Percentiles rank a stretch among this genome's conserved stretches.
These are phyloP conservation scores for Machaerirhynchus nigripectus DNA, from an alignment of 2,113 vertebrate genomes.

Conservation along the genomic window DNA sequence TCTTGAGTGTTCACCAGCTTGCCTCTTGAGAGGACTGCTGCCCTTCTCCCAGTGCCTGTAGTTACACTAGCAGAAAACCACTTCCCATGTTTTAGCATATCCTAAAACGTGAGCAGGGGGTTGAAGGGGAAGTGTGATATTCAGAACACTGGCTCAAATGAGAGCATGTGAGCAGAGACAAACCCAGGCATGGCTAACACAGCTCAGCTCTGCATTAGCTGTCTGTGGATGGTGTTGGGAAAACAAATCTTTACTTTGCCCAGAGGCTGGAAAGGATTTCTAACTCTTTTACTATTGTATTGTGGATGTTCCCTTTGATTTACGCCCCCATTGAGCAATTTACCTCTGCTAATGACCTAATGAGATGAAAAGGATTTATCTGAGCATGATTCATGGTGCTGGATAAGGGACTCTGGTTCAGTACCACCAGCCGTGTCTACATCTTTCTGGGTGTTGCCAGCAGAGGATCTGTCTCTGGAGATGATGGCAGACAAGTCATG, in stretches of 20 bases:
- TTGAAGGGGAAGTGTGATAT: not conserved
- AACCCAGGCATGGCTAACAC: not conserved
- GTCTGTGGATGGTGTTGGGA: not conserved
- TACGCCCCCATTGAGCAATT: not conserved
- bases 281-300: not conserved
- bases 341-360: not conserved
- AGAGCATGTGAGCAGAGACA: not conserved
- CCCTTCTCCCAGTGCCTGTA: not conserved
- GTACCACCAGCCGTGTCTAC: not conserved
- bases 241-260: not conserved
- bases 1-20: fast-evolving
- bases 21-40: not conserved
- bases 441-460: not conserved
- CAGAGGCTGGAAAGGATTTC: not conserved
- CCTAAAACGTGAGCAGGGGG: not conserved
- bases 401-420: not conserved
- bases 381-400: not conserved
- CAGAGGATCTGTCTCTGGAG: not conserved
- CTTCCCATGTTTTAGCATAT: fast-evolving
- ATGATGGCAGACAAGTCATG: fast-evolving
- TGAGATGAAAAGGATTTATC: not conserved
- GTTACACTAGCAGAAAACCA: not conserved
- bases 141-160: not conserved
- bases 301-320: not conserved
- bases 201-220: fast-evolving